These are phyloP conservation scores for Propithecus perrieri DNA, from an alignment of 2,797 vertebrate species.

Conservation along the genomic window DNA sequence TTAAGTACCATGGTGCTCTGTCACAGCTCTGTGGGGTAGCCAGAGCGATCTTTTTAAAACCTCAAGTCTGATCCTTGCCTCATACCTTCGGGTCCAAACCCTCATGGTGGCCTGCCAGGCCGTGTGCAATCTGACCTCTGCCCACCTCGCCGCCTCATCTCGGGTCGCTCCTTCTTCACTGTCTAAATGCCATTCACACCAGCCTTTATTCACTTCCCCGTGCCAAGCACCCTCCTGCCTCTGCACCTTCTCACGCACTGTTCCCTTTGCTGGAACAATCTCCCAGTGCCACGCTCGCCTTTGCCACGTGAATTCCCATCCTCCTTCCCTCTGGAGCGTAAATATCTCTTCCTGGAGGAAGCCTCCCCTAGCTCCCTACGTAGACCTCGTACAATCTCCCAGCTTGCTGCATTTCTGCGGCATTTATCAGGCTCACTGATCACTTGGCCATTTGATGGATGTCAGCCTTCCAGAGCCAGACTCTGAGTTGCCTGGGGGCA, in stretches of 20 bases:
- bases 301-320: background rate
- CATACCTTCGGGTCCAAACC: background rate
- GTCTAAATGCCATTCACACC: background rate
- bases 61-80: background rate
- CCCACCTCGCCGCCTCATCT: background rate
- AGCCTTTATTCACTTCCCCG: background rate
- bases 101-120: background rate
- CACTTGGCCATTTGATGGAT: too few species aligned
- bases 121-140: background rate
- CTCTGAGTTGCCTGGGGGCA: background rate
- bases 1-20: background rate
- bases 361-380: background rate
- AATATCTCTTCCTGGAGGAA: background rate
- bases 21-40: background rate
- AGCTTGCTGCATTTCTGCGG: background rate
- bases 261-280: background rate
- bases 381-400: background rate
- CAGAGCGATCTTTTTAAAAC: background rate
- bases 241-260: too few species aligned
- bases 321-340: background rate
- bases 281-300: background rate
- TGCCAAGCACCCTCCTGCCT: background rate
- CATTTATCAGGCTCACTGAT: background rate
- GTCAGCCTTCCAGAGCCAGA: background rate
- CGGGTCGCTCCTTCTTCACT: background rate